Base-by-base conservation (phyloP, 2,797 vertebrate species). In the Danio choprae region DNA sequence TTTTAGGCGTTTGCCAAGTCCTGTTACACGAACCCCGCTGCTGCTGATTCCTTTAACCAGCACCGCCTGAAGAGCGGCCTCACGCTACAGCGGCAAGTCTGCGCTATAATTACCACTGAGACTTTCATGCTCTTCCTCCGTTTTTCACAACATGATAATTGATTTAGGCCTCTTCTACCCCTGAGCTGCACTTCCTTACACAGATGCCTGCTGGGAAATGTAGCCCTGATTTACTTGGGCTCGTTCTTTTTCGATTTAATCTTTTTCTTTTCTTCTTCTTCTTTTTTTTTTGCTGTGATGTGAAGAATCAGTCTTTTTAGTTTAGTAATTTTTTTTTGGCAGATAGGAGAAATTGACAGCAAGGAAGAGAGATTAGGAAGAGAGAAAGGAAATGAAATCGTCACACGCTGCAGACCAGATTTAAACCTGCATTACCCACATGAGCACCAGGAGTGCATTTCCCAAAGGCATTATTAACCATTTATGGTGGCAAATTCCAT, bases 71-170 rank as follows among this genome's bases (percentile, higher is more conserved):
- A 84, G 78, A 82, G 62, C 8, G 63, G 60, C 68, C 82, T 82
- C 55, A 13, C 51, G 89, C 29, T 71, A 81, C 75, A 79, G 69
- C 22, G 36, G 58, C 55, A 74, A 68, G 74, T 87, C 90, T 88
- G 88, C 60, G 89, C 89, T 92, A 90, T 94, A 92, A 93, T 94
- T 94, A 93, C 89, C 69, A 70, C 77, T 78, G 85, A 89, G 75
- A 82, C 71, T 82, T 83, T 71, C 62, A 81, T 84, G 70, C 72
- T 67, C 71, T 67, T 80, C 80, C 69, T 82, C 67, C 56, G 77
- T 82, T 79, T 83, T 81, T 73, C 78, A 71, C 70, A 67, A 82
- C 53, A 69, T 71, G 74, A 83, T 88, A 85, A 89, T 87, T 87
- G 86, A 89, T 87, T 80, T 85, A 85, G 84, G 82, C 60, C 77